Evolutionary conservation across 2,888 invertebrate species (phyloP), one percentile per base, ranked within the genome.

Genomic region (Diarsia rubi): DNA sequence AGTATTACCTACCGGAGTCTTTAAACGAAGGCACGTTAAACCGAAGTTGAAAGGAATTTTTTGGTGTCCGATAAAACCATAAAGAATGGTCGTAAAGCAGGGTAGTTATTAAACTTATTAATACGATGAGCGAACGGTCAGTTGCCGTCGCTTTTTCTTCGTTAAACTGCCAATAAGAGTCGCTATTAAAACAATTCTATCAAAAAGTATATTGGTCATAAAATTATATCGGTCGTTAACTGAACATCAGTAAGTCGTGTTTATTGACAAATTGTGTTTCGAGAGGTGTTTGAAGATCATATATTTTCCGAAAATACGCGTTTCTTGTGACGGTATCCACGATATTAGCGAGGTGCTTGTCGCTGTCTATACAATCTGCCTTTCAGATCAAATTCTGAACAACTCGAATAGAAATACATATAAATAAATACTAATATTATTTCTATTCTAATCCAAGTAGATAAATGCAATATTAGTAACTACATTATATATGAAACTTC

Each of bases 121-220:
- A 77, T 82, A 80, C 67, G 47, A 68, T 44, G 31, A 52, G 45
- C 73, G 64, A 73, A 75, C 59, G 83, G 78, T 71, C 71, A 76
- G 69, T 73, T 42, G 44, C 65, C 31, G 44, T 74, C 62, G 80
- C 76, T 19, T 59, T 83, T 79, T 73, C 60, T 44, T 44, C 37
- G 67, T 59, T 62, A 73, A 84, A 87, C 84, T 83, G 79, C 86
- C 87, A 87, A 84, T 87, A 86, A 80, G 77, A 75, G 79, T 77
- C 68, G 78, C 83, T 73, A 81, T 89, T 86, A 87, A 88, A 86
- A 78, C 80, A 84, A 88, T 87, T 87, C 86, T 87, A 87, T 88
- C 79, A 88, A 87, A 88, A 87, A 88, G 81, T 81, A 88, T 83
- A 84, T 78, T 75, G 77, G 65, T 82, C 86, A 82, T 89, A 81